Conservation (phyloP, 2,797 vertebrate species). For the Gymnothorax javanicus region DNA sequence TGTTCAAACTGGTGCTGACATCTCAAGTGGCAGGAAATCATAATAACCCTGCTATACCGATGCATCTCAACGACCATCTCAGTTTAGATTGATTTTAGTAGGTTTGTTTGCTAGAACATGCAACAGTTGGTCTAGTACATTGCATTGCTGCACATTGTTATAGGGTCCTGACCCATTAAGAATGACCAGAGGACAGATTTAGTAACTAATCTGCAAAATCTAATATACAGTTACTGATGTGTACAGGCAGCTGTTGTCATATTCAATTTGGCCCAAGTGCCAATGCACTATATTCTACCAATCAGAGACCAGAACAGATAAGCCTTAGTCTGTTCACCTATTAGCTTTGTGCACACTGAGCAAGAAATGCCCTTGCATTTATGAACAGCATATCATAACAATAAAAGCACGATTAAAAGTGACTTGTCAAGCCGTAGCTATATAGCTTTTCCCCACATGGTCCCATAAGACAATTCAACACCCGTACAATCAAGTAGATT, state of each 20-base stretch:
- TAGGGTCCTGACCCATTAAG: not conserved
- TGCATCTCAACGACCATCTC: not conserved
- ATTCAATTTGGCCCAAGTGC: not conserved
- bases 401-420: not conserved
- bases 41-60: not conserved
- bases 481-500: not conserved
- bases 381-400: not conserved
- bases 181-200: not conserved
- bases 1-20: not conserved
- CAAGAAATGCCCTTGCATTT: not conserved
- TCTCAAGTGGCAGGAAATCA: not conserved
- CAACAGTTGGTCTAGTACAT: not conserved
- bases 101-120: not conserved
- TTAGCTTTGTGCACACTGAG: not conserved
- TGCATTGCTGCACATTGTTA: not conserved
- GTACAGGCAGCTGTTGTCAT: not conserved
- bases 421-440: not conserved
- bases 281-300: not conserved
- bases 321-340: not conserved
- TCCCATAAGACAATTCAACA: not conserved
- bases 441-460: not conserved
- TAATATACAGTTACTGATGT: not conserved
- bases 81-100: not conserved
- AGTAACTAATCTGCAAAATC: not conserved
- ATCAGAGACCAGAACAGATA: not conserved